Base-by-base conservation (phyloP, 2,888 invertebrate genomes). In the Ceramica pisi region DNA sequence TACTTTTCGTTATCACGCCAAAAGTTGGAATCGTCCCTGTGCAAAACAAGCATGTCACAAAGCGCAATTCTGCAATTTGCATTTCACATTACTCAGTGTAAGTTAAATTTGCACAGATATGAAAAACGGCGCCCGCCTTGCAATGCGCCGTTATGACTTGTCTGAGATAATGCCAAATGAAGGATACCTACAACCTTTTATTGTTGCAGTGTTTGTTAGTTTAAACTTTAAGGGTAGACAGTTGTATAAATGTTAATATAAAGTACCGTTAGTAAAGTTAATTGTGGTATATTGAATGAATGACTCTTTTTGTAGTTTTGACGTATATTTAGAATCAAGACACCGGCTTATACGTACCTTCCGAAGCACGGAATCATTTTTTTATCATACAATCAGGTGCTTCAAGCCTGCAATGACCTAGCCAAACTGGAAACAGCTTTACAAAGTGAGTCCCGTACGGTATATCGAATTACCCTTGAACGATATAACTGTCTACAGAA, bases 81-180 rank as follows among this genome's bases (percentile, higher is more conserved):
- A 81, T 82, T 83, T 83, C 68, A 65, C 61, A 61, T 77, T 79
- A 21, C 66, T 59, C 44, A 10, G 61, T 66, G 65, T 68, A 64
- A 69, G 64, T 77, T 71, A 65, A 81, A 77, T 83, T 82, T 83
- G 48, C 81, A 83, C 65, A 82, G 73, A 81, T 81, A 82, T 83
- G 81, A 81, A 82, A 83, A 83, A 74, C 65, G 73, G 46, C 16
- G 31, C 41, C 59, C 64, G 66, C 6, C 59, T 70, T 60, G 68
- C 57, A 61, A 62, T 67, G 53, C 66, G 2, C 51, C 31, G 51
- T 74, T 83, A 71, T 75, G 71, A 74, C 71, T 77, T 64, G 78
- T 83, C 59, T 67, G 69, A 76, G 78, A 74, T 80, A 76, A 77
- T 72, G 16, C 69, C 48, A 72, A 68, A 73, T 72, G 67, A 81